A percentile compares a stretch with the other conserved stretches of the same genome.
phyloP scores from a whole-genome alignment of 2,888 invertebrate genomes.

The Dasysyrphus tricinctus region DNA sequence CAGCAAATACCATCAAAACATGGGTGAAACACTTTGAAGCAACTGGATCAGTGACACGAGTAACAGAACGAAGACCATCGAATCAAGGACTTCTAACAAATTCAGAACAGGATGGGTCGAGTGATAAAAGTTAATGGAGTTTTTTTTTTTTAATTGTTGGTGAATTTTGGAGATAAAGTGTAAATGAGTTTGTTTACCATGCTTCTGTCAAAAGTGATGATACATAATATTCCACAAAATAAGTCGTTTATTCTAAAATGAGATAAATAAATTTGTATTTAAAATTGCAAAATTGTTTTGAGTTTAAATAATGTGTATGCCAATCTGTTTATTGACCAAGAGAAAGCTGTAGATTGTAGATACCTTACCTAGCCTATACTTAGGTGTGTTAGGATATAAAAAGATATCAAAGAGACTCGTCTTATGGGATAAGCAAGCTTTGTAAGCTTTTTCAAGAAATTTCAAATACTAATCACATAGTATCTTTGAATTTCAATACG shows the following conservation, averaged over 20 bases:
- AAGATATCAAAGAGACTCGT: too few species aligned
- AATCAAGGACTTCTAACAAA: constrained; percentile 76
- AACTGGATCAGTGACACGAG: constrained; percentile 79
- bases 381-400: too few species aligned
- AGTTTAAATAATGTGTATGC: too few species aligned
- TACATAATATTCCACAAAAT: neutral
- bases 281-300: too few species aligned
- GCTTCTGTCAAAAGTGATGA: neutral
- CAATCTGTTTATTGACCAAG: too few species aligned
- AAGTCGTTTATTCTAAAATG: neutral
- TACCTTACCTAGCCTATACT: too few species aligned
- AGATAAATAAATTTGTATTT: neutral
- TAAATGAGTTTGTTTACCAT: neutral
- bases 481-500: too few species aligned
- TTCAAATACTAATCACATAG: too few species aligned
- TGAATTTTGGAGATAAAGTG: neutral
- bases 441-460: too few species aligned
- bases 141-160: neutral
- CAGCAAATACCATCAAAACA: constrained; percentile 79
- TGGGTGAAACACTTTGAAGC: constrained; percentile 80
- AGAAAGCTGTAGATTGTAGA: too few species aligned
- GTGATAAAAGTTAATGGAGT: constrained; percentile 41
- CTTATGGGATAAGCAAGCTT: too few species aligned
- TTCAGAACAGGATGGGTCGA: constrained; percentile 15
- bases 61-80: constrained; percentile 76